These are phyloP conservation scores for Rhegmatorhina hoffmannsi DNA, from an alignment of 2,113 vertebrate species.

Conservation along the genomic window DNA sequence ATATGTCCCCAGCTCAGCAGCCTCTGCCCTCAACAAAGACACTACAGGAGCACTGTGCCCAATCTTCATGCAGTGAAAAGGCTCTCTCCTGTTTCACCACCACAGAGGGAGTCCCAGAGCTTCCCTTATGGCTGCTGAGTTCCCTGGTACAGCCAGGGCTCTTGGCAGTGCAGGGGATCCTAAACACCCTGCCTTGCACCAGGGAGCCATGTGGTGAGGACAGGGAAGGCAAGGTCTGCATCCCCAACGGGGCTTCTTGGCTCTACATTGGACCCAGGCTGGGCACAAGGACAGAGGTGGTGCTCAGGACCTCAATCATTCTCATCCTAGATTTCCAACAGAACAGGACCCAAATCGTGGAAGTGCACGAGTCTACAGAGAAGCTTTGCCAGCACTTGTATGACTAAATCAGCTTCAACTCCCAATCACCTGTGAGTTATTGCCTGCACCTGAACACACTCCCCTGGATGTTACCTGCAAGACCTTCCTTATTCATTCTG, in stretches of 20 bases:
- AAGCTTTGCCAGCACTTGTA: not conserved
- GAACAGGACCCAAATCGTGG: not conserved
- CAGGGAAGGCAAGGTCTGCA: not conserved
- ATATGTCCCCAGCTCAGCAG: not conserved
- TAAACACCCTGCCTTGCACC: not conserved
- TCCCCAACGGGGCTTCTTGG: not conserved
- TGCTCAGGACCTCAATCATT: accelerated
- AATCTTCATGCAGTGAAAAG: not conserved
- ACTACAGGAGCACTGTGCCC: not conserved
- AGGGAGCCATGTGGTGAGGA: not conserved
- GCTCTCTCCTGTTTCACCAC: not conserved
- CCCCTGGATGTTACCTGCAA: not conserved
- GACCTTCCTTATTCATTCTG: not conserved
- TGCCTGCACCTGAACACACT: not conserved
- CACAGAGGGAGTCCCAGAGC: not conserved
- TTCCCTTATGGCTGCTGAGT: not conserved
- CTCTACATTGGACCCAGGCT: not conserved
- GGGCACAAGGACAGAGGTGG: not conserved
- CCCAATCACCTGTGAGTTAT: too few species aligned
- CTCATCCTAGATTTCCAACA: not conserved
- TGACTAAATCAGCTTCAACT: not conserved
- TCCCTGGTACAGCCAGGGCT: not conserved
- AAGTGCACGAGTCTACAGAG: not conserved
- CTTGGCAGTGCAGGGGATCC: not conserved
- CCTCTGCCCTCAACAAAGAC: not conserved